Conservation (phyloP, 2,113 vertebrate species). For the Rhabdomys dilectus region DNA sequence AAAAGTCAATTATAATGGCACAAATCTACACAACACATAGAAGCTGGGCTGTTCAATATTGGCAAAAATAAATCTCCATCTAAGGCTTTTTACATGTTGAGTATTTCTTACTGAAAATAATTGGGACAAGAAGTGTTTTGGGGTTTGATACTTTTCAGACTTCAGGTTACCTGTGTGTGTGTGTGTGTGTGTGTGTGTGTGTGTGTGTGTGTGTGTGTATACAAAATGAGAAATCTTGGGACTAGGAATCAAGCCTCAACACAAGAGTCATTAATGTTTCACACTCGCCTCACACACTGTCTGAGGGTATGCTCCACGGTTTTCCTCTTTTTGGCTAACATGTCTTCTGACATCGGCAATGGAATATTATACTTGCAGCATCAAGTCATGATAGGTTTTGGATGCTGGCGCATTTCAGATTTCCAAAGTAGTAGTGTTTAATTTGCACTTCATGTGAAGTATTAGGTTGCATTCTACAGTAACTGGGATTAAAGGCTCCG, state of each 20-base stretch:
- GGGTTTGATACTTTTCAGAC: neutral
- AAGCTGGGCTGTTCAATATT: neutral
- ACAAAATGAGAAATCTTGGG: neutral
- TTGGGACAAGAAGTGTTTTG: neutral
- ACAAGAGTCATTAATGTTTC: neutral
- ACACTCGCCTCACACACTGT: neutral
- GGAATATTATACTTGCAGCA: neutral
- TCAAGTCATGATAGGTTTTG: neutral
- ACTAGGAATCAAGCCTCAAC: neutral
- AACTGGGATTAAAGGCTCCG: neutral
- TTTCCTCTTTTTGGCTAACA: neutral
- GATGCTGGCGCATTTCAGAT: neutral
- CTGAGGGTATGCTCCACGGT: neutral
- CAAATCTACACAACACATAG: neutral
- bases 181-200: too few species aligned
- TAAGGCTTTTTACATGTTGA: neutral
- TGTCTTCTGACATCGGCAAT: neutral
- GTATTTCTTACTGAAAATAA: neutral
- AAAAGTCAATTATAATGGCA: neutral
- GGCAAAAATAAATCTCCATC: neutral
- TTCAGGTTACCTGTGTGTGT: too few species aligned
- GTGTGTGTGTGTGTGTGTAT: neutral
- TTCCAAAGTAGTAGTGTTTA: neutral
- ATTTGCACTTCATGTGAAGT: neutral
- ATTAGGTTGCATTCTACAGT: neutral